Conservation (phyloP, 2,888 invertebrate genomes). For the Philhelius pedissequus region DNA sequence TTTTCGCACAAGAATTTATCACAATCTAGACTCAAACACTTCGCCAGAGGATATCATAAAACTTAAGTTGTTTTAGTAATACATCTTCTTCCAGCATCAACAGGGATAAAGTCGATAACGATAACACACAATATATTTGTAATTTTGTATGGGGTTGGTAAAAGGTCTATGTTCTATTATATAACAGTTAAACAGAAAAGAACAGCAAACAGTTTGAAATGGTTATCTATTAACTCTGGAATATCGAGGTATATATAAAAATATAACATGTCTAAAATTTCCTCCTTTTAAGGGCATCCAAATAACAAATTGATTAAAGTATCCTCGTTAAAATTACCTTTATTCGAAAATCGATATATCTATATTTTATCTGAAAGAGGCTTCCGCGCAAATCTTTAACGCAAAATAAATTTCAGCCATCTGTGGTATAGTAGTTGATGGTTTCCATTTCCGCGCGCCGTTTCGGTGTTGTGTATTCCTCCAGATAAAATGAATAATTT, state of each 20-base stretch:
- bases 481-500: not conserved
- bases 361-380: not conserved
- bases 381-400: not conserved
- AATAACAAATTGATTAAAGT: not conserved
- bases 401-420: not conserved
- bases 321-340: not conserved
- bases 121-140: not conserved
- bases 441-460: too few species aligned
- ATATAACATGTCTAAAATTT: not conserved
- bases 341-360: not conserved
- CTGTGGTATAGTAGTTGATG: not conserved
- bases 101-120: not conserved
- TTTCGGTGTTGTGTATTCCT: too few species aligned
- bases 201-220: not conserved
- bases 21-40: not conserved
- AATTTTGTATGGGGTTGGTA: not conserved
- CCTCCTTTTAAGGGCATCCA: not conserved
- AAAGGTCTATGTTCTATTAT: not conserved
- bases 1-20: constrained; percentile 3
- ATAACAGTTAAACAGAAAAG: not conserved
- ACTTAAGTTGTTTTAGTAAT: constrained; percentile 1
- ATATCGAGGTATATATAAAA: not conserved
- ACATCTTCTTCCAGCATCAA: not conserved
- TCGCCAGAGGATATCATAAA: not conserved
- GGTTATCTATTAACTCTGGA: not conserved